Conservation (phyloP, 2,888 invertebrate genomes). For the Dermolepida albohirtum region DNA sequence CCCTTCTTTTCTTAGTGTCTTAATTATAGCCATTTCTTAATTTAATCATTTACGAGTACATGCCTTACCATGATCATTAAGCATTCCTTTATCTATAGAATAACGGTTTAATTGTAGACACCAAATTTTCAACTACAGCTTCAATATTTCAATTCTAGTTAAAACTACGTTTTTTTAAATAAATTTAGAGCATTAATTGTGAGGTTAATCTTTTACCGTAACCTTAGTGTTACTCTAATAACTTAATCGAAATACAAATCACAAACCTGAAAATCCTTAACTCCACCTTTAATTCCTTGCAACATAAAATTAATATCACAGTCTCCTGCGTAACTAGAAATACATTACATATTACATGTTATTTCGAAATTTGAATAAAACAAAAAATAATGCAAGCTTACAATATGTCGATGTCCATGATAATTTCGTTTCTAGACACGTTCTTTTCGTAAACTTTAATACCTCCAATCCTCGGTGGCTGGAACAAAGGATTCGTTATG, state of each 20-base stretch:
- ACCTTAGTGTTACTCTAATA: too few species aligned
- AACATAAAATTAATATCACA: constrained; percentile 93
- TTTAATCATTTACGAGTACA: too few species aligned
- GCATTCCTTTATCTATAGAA: too few species aligned
- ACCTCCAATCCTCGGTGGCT: constrained; percentile 94
- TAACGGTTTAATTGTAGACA: too few species aligned
- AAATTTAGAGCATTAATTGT: too few species aligned
- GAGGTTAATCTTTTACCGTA: too few species aligned
- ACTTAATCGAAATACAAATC: not conserved
- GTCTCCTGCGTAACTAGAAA: constrained; percentile 92
- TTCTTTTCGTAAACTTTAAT: constrained; percentile 97
- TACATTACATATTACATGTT: constrained; percentile 24
- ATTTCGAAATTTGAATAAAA: constrained; percentile 1
- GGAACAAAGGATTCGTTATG: constrained; percentile 45
- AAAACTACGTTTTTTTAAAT: too few species aligned
- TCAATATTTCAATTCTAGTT: too few species aligned
- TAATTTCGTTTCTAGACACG: constrained; percentile 92
- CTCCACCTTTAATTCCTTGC: constrained; percentile 85
- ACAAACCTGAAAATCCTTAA: constrained; percentile 82
- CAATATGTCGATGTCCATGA: constrained; percentile 96
- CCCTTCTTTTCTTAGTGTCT: too few species aligned
- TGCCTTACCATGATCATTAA: too few species aligned
- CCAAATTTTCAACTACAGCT: too few species aligned
- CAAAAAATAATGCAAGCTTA: constrained; percentile 66
- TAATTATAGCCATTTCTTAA: too few species aligned